phyloP scores from a whole-genome alignment of 2,888 invertebrate species.

The Vesta saturnalis region DNA sequence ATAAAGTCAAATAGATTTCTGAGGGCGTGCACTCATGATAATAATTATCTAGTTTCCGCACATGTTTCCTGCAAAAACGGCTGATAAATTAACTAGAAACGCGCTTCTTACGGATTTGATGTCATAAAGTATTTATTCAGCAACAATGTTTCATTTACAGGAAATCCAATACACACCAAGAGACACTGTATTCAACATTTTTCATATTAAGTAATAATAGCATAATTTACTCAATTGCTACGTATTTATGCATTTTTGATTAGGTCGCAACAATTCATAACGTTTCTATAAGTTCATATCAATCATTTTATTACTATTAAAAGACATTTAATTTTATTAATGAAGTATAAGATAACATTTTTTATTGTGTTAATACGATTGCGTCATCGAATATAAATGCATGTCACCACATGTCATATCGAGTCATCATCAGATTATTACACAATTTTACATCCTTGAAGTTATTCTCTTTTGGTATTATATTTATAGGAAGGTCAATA shows the following conservation, averaged over 20 bases:
- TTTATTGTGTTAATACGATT: background rate
- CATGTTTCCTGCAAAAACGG: conserved; percentile 38
- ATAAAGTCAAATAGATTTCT: conserved; percentile 21
- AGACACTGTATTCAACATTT: too few relatives aligned
- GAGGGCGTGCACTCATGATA: conserved; percentile 37
- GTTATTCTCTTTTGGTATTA: background rate
- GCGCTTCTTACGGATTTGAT: conserved; percentile 16
- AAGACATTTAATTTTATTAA: conserved; percentile 7
- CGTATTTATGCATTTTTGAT: background rate
- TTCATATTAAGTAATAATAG: too few relatives aligned
- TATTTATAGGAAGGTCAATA: conserved; percentile 4
- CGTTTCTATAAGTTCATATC: background rate
- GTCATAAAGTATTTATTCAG: background rate
- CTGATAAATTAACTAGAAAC: conserved; percentile 23
- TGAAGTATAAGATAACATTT: background rate
- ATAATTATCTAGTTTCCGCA: conserved; percentile 42
- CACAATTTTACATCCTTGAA: conserved; percentile 3
- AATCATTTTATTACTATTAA: background rate
- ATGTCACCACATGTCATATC: conserved; percentile 1
- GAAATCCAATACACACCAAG: too few relatives aligned
- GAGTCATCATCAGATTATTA: background rate
- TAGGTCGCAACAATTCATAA: background rate
- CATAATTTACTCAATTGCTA: background rate
- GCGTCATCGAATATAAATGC: background rate
- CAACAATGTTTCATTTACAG: background rate